Evolutionary conservation across 2,888 invertebrate genomes (phyloP).

Genomic region (Dynastes hyllus): DNA sequence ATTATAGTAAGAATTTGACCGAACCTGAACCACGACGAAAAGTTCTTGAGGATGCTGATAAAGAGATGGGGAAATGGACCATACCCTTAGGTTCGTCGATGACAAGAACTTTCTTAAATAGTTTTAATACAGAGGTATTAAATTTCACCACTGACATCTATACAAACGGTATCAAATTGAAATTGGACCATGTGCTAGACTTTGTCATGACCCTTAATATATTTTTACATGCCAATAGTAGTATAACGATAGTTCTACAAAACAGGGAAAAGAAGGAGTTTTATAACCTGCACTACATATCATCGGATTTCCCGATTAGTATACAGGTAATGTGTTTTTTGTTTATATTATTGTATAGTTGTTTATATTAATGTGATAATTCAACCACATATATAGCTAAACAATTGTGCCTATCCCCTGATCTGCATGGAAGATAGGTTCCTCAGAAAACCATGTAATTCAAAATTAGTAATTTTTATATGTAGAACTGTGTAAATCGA

Average conservation of each 20-base stretch:
- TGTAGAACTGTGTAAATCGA: too few species aligned
- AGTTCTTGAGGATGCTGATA: conserved; percentile 85
- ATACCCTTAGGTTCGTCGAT: conserved; percentile 81
- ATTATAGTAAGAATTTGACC: conserved; percentile 95
- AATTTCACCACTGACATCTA: conserved; percentile 84
- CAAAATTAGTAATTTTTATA: too few species aligned
- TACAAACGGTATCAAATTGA: conserved; percentile 80
- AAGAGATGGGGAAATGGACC: conserved; percentile 80
- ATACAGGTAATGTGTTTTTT: conserved; percentile 75
- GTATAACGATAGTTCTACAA: conserved; percentile 85
- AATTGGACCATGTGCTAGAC: conserved; percentile 80
- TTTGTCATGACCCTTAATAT: conserved; percentile 86
- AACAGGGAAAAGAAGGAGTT: conserved; percentile 84
- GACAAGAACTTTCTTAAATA: conserved; percentile 76
- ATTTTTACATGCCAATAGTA: conserved; percentile 84
- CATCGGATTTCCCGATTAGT: conserved; percentile 82
- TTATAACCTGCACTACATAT: conserved; percentile 88
- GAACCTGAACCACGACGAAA: conserved; percentile 86
- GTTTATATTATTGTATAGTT: conserved; percentile 56
- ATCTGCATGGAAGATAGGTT: too few species aligned
- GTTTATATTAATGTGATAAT: neutral
- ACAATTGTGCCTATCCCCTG: too few species aligned
- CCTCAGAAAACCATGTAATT: too few species aligned
- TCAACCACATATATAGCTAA: neutral
- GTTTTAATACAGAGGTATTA: conserved; percentile 77